Conservation (phyloP, 2,888 invertebrate genomes). For the Balanococcus diminutus region DNA sequence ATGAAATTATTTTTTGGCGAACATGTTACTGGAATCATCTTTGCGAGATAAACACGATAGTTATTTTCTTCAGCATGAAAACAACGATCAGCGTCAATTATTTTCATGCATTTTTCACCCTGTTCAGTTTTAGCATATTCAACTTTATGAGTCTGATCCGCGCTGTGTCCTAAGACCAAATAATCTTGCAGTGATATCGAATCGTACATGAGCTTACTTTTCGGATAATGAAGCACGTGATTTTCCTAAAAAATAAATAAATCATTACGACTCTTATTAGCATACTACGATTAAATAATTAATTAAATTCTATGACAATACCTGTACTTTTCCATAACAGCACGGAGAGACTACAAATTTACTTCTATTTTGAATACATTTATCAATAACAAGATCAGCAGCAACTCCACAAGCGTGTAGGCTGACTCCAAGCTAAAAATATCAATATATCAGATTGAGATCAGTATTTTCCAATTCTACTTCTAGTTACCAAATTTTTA, state of each 20-base stretch:
- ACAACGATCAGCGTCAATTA: constrained; percentile 85
- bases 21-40: constrained; percentile 79
- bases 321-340: constrained; percentile 78
- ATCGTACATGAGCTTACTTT: constrained; percentile 67
- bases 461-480: too few relatives aligned
- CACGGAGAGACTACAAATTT: constrained; percentile 91
- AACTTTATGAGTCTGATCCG: constrained; percentile 85
- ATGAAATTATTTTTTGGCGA: constrained; percentile 91
- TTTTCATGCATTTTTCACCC: constrained; percentile 84
- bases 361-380: constrained; percentile 77
- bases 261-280: too few relatives aligned
- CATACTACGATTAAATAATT: too few relatives aligned
- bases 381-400: constrained; percentile 87
- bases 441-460: background rate
- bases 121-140: constrained; percentile 73
- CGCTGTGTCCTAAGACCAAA: constrained; percentile 83
- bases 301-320: background rate
- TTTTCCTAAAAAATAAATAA: constrained; percentile 61
- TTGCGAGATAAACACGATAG: constrained; percentile 77
- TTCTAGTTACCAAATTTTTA: constrained; percentile 55
- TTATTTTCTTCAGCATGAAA: constrained; percentile 75
- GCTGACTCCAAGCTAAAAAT: constrained; percentile 79
- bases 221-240: constrained; percentile 80
- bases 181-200: constrained; percentile 67
- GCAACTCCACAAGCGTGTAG: constrained; percentile 95